Evolutionary conservation across 2,797 vertebrate genomes (phyloP), one percentile per base, ranked within the genome.

Genomic region (Acanthurus leucopareius): DNA sequence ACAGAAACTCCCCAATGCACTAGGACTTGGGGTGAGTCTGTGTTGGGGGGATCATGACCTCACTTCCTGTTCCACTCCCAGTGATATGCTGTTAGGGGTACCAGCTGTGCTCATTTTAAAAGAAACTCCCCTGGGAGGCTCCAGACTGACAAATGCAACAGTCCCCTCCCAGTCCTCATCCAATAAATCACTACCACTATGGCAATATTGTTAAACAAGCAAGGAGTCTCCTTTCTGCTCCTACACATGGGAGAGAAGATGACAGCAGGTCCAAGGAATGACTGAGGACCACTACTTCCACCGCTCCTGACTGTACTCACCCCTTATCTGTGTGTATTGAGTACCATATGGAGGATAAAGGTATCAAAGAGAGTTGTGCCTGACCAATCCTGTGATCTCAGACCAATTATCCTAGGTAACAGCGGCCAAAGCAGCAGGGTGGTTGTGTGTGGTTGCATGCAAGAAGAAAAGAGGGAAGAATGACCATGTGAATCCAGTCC

Each of bases 101-200:
- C 92, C 92, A 94, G 92, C 93, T 94, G 93, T 90, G 85, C 86
- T 89, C 83, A 87, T 90, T 93, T 93, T 84, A 88, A 89, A 88
- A 87, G 80, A 25, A 87, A 75, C 80, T 88, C 91, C 91, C 91
- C 64, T 69, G 87, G 76, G 93, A 87, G 86, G 80, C 65, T 74
- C 54, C 63, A 67, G 75, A 74, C 76, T 82, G 77, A 89, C 87
- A 91, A 78, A 91, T 84, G 84, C 80, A 91, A 68, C 60, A 87
- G 81, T 63, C 91, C 88, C 87, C 90, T 88, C 92, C 88, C 88
- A 85, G 62, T 76, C 69, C 86, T 87, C 72, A 28, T 89, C 90
- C 89, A 91, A 93, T 93, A 92, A 93, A 93, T 93, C 89, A 87
- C 72, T 45, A 54, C 59, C 42, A 65, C 49, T 69, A 64, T 93